phyloP scores from a whole-genome alignment of 2,113 vertebrate species.

The Eptesicus fuscus region DNA sequence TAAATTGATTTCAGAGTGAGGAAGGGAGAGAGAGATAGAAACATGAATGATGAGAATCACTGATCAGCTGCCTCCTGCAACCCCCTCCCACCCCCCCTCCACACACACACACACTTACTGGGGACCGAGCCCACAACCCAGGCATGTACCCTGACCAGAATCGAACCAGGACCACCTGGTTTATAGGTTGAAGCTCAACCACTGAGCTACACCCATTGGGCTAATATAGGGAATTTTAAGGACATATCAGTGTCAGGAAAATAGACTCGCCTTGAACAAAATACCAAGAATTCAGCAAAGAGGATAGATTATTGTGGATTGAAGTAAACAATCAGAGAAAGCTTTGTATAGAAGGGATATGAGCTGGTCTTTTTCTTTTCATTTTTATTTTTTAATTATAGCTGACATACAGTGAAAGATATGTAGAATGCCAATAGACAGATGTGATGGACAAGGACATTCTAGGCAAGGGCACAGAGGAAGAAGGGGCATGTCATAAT shows the following conservation, averaged over 20 bases:
- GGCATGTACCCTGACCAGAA: too few relatives aligned
- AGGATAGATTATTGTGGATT: background rate
- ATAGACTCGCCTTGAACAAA: background rate
- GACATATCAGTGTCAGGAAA: background rate
- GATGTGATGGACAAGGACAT: background rate
- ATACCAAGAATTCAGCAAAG: background rate
- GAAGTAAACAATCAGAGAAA: background rate
- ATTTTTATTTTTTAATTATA: background rate
- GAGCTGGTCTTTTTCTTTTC: background rate
- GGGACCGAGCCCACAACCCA: too few relatives aligned
- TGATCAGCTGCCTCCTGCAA: too few relatives aligned
- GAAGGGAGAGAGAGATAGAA: too few relatives aligned
- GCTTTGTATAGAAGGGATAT: background rate
- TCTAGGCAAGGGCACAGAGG: background rate
- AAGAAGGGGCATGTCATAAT: background rate
- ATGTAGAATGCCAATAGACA: background rate
- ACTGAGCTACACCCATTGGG: too few relatives aligned
- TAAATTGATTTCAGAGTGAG: too few relatives aligned
- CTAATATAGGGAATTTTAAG: background rate
- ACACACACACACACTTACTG: too few relatives aligned
- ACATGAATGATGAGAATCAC: too few relatives aligned
- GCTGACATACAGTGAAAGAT: background rate
- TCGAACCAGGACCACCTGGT: too few relatives aligned
- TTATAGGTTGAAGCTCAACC: too few relatives aligned
- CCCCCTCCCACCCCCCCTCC: rapidly evolving